phyloP scores from a whole-genome alignment of 2,797 vertebrate species.

The Acipenser transmontanus region DNA sequence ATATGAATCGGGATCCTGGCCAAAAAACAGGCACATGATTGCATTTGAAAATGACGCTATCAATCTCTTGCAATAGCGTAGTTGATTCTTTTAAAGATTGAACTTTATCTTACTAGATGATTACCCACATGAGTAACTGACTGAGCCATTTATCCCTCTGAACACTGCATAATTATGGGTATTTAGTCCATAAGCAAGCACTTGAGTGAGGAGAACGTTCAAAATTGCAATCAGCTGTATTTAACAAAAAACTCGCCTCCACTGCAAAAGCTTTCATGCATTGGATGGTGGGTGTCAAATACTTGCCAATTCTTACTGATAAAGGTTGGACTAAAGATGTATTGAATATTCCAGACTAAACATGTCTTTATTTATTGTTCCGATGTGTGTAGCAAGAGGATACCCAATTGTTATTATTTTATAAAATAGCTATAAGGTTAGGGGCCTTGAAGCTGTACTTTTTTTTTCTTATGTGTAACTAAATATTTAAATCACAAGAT shows the following conservation, averaged over 20 bases:
- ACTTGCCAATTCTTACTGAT: background rate
- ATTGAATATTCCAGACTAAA: constrained; percentile 5
- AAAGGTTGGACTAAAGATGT: background rate
- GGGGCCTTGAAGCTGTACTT: no score
- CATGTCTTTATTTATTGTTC: background rate
- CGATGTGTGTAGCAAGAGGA: no score
- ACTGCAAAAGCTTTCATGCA: no score
- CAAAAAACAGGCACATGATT: constrained; percentile 9
- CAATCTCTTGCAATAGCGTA: constrained; percentile 7
- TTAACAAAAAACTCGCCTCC: background rate
- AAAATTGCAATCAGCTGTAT: background rate
- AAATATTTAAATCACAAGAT: no score
- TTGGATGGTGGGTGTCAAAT: constrained; percentile 5
- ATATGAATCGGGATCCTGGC: constrained; percentile 3
- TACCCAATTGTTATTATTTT: no score
- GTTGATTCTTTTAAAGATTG: background rate
- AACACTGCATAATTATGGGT: background rate
- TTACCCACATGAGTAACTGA: constrained; percentile 14
- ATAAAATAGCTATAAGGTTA: no score
- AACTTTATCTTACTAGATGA: constrained; percentile 10
- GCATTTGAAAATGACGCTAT: background rate
- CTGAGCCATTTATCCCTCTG: background rate
- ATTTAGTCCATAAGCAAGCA: background rate
- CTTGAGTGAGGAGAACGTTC: background rate
- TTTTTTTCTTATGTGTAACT: no score